Conservation (phyloP, 2,888 invertebrate species). For the Diadegma fenestrale region DNA sequence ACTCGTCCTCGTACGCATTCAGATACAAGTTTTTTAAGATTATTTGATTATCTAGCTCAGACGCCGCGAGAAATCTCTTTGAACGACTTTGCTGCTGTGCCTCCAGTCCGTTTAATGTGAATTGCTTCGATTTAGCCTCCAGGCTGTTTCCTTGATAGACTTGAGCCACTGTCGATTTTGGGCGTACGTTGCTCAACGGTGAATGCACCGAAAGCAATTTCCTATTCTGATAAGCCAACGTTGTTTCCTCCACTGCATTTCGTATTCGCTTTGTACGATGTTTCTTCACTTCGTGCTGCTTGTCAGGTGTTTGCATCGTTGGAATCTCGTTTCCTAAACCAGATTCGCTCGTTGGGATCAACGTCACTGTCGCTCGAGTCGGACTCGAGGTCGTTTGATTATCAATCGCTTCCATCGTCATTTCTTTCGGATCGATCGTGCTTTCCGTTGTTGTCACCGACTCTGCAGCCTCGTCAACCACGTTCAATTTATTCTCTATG, state of each 20-base stretch:
- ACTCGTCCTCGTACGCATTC: conserved; percentile 82
- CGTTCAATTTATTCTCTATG: conserved; percentile 83
- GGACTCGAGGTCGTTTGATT: conserved; percentile 58
- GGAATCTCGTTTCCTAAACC: conserved; percentile 82
- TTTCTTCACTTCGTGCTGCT: conserved; percentile 77
- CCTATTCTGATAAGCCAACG: conserved; percentile 70
- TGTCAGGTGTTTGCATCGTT: conserved; percentile 68
- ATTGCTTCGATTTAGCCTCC: conserved; percentile 71
- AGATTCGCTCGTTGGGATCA: conserved; percentile 67
- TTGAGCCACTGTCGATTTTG: conserved; percentile 57
- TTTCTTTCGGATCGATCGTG: conserved; percentile 46
- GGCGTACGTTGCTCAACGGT: conserved; percentile 70
- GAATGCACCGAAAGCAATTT: conserved; percentile 78
- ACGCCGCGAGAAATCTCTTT: conserved; percentile 79
- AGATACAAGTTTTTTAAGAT: conserved; percentile 83
- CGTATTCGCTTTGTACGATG: conserved; percentile 82
- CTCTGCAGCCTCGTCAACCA: conserved; percentile 43
- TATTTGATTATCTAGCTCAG: conserved; percentile 83
- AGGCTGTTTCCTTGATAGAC: conserved; percentile 56
- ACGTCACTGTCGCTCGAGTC: conserved; percentile 53
- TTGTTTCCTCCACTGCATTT: conserved; percentile 75
- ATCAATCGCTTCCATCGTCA: conserved; percentile 33
- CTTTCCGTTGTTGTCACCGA: conserved; percentile 52
- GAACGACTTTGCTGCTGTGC: conserved; percentile 80
- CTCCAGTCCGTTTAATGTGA: conserved; percentile 77